Conservation (phyloP, 2,888 invertebrate species). For the Atherix ibis region DNA sequence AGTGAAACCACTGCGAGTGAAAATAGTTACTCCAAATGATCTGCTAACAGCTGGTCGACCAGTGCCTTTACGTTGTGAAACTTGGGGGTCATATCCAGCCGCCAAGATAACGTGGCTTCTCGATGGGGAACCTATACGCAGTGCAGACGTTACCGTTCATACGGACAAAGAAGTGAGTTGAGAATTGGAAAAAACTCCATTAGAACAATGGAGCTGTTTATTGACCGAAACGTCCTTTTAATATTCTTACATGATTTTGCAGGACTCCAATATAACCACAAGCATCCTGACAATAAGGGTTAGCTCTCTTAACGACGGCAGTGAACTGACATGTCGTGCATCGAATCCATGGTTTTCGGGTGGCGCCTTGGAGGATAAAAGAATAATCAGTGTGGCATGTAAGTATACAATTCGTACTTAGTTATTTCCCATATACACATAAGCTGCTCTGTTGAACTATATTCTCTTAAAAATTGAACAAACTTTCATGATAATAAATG, state of each 20-base stretch:
- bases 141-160: slow-evolving; percentile 43
- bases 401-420: slow-evolving; percentile 40
- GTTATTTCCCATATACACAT: too few relatives aligned
- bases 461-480: too few relatives aligned
- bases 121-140: slow-evolving; percentile 49
- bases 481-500: not conserved
- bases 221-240: too few relatives aligned
- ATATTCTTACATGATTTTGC: too few relatives aligned
- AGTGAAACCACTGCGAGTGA: slow-evolving; percentile 68
- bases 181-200: too few relatives aligned
- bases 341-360: slow-evolving; percentile 78
- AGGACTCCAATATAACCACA: slow-evolving; percentile 45
- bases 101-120: slow-evolving; percentile 71
- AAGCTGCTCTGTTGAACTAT: not conserved
- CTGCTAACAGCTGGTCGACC: slow-evolving; percentile 58
- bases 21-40: slow-evolving; percentile 54
- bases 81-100: slow-evolving; percentile 67
- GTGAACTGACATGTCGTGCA: slow-evolving; percentile 66
- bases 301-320: slow-evolving; percentile 63
- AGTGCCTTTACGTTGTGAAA: slow-evolving; percentile 59
- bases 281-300: slow-evolving; percentile 61
- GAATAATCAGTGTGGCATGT: slow-evolving; percentile 69
- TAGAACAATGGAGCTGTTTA: too few relatives aligned
- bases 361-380: slow-evolving; percentile 60
- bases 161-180: slow-evolving; percentile 29